Percentiles rank a stretch among this genome's conserved stretches.
Evolutionary conservation across 2,113 vertebrate genomes (phyloP).

Genomic region (Phylloscopus whistleri): DNA sequence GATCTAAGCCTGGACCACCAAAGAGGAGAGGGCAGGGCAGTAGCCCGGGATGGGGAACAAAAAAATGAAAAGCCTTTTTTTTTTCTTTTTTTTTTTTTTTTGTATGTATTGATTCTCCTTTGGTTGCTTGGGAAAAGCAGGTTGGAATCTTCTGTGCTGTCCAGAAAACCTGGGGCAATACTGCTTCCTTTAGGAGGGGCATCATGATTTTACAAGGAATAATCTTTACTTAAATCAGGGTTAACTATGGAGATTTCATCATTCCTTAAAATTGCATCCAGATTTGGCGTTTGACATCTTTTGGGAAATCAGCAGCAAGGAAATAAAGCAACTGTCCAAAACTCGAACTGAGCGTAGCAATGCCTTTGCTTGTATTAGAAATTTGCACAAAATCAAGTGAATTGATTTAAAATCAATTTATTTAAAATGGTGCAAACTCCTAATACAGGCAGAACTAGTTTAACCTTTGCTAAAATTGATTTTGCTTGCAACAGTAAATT

Average conservation of each 20-base stretch:
- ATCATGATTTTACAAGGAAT: neutral
- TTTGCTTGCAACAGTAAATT: constrained; percentile 35
- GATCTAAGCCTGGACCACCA: neutral
- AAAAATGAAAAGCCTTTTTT: neutral
- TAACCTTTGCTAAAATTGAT: constrained; percentile 62
- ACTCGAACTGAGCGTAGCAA: neutral
- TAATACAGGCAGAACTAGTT: neutral
- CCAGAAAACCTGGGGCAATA: neutral
- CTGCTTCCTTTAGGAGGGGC: neutral
- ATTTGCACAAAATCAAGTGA: constrained; percentile 16
- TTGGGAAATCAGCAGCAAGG: neutral
- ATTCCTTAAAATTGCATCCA: neutral
- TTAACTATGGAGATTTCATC: neutral
- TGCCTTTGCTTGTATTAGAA: neutral
- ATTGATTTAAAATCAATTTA: constrained; percentile 56
- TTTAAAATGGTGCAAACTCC: constrained; percentile 5
- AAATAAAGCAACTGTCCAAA: neutral
- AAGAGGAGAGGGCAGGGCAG: constrained; percentile 12
- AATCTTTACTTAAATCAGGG: neutral
- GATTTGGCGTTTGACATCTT: neutral
- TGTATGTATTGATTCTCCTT: neutral
- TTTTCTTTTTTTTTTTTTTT: neutral
- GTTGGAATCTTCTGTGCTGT: neutral
- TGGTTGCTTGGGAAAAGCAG: neutral
- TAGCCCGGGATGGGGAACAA: neutral